phyloP scores from a whole-genome alignment of 2,888 invertebrate genomes.

The Hesperia comma region DNA sequence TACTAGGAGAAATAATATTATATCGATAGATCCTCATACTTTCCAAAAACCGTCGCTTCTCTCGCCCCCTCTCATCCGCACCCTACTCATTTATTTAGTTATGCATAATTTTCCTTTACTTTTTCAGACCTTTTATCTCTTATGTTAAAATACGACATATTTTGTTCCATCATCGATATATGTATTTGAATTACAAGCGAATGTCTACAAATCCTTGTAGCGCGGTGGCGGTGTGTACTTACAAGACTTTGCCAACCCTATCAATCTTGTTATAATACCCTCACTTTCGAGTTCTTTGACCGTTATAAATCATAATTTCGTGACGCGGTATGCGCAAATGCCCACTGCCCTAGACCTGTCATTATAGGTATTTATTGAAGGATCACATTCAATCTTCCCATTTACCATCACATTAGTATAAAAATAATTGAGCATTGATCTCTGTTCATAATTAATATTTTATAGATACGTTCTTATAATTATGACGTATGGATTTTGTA shows the following conservation, averaged over 20 bases:
- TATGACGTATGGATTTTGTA: no score
- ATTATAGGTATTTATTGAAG: slow-evolving; percentile 1
- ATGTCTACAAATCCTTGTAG: slow-evolving; percentile 20
- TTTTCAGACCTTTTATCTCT: no score
- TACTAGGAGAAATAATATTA: no score
- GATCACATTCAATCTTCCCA: slow-evolving; percentile 4
- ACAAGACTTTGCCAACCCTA: slow-evolving; percentile 34
- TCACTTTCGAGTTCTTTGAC: slow-evolving; percentile 33
- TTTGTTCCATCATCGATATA: not conserved
- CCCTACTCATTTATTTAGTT: no score
- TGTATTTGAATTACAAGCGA: slow-evolving; percentile 13
- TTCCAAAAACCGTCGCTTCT: no score
- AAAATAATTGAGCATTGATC: no score
- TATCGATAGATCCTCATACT: no score
- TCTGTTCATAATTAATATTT: no score
- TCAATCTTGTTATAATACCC: slow-evolving; percentile 31
- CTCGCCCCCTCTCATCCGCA: no score
- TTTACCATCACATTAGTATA: not conserved
- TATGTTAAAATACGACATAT: no score
- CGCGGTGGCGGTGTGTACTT: slow-evolving; percentile 14
- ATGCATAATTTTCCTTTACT: no score
- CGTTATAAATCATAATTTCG: slow-evolving; percentile 35
- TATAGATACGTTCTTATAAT: no score
- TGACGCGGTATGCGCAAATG: slow-evolving; percentile 23
- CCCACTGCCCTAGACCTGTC: slow-evolving; percentile 4